Evolutionary conservation across 2,888 invertebrate species (phyloP).

Genomic region (Rhopalosiphum nymphaeae): DNA sequence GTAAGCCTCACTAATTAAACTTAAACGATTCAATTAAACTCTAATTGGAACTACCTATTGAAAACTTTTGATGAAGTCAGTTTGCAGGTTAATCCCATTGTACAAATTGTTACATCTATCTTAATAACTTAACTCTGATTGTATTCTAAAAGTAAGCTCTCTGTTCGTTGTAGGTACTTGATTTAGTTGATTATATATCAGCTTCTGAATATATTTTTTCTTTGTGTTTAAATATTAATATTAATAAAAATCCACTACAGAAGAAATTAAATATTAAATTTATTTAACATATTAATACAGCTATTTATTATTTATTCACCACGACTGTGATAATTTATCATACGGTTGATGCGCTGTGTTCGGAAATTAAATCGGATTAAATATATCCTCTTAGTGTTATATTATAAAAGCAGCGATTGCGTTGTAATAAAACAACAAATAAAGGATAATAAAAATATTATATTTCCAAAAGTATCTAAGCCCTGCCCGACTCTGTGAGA

Average conservation of each 20-base stretch:
- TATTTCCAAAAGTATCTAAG: background rate
- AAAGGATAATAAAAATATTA: background rate
- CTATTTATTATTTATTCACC: background rate
- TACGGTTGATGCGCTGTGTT: background rate
- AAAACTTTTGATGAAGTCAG: conserved; percentile 43
- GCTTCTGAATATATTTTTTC: background rate
- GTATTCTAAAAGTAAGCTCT: background rate
- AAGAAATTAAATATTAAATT: background rate
- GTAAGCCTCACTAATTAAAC: background rate
- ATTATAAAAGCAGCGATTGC: background rate
- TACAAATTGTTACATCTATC: conserved; percentile 8
- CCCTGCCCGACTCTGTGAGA: background rate
- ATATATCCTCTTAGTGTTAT: background rate
- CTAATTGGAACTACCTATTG: conserved; percentile 25
- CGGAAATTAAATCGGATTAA: background rate
- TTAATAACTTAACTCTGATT: conserved; percentile 20
- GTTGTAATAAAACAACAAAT: background rate
- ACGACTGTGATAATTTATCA: background rate
- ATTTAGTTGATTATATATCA: conserved; percentile 1
- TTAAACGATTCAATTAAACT: conserved; percentile 41
- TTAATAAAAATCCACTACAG: background rate
- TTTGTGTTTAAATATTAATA: background rate
- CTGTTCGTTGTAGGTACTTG: background rate
- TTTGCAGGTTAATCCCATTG: background rate
- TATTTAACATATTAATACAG: background rate